A percentile compares a stretch with the other conserved stretches of the same genome.
phyloP scores from a whole-genome alignment of 2,888 invertebrate species.

The Mamestra brassicae region DNA sequence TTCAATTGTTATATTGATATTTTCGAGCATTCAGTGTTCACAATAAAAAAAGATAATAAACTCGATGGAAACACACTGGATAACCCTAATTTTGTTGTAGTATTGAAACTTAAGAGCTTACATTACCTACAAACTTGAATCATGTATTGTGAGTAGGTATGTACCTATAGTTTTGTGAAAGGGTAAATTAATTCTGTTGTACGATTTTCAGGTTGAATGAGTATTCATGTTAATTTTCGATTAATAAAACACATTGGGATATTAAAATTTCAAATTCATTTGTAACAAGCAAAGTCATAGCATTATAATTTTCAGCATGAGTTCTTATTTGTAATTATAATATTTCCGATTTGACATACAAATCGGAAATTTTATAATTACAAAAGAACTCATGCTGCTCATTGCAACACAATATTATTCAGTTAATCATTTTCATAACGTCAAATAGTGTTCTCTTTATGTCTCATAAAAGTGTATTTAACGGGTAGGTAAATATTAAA shows the following conservation, averaged over 20 bases:
- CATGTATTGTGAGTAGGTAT: not conserved
- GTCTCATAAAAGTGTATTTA: not conserved
- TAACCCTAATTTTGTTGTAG: not conserved
- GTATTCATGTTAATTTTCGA: constrained; percentile 36
- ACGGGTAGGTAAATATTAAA: too few relatives aligned
- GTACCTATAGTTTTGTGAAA: constrained; percentile 1
- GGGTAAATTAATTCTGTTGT: constrained; percentile 39
- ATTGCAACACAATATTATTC: not conserved
- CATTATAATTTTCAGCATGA: constrained; percentile 56
- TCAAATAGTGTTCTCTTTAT: not conserved
- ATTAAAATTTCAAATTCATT: constrained; percentile 51
- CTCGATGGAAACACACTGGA: not conserved
- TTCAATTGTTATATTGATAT: not conserved
- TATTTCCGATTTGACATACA: constrained; percentile 8
- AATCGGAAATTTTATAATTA: too few relatives aligned
- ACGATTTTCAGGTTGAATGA: constrained; percentile 39
- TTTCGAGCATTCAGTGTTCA: not conserved
- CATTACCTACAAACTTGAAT: constrained; percentile 14
- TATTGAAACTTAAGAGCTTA: not conserved
- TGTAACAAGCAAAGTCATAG: constrained; percentile 16
- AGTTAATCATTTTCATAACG: not conserved
- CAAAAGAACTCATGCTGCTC: too few relatives aligned
- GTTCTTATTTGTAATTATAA: constrained; percentile 58
- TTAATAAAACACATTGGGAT: constrained; percentile 36
- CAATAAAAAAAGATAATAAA: not conserved